Percentiles rank a stretch among this genome's conserved stretches.
These are phyloP conservation scores for Dasypolia templi DNA, from an alignment of 2,888 invertebrate genomes.

Conservation along the genomic window DNA sequence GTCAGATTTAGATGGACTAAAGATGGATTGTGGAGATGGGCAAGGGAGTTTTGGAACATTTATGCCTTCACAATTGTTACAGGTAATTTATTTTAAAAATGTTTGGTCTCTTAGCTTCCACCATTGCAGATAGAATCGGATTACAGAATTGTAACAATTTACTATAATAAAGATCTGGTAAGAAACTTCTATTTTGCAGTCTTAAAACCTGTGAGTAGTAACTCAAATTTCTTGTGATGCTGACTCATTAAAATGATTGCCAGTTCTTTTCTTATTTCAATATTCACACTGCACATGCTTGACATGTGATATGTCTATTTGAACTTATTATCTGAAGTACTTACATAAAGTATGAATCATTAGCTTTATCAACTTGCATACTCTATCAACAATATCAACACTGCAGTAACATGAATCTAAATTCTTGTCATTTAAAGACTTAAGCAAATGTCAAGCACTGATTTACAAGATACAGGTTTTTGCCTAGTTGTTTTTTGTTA, in stretches of 20 bases:
- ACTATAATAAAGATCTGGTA: not conserved
- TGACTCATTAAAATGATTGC: not conserved
- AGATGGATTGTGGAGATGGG: conserved; percentile 79
- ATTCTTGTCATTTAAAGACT: not conserved
- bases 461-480: not conserved
- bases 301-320: conserved; percentile 11
- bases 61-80: conserved; percentile 88
- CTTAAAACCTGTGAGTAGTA: not conserved
- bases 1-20: conserved; percentile 84
- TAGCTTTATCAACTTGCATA: not conserved
- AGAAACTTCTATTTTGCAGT: not conserved
- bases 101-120: not conserved
- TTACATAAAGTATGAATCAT: conserved; percentile 23
- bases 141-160: not conserved
- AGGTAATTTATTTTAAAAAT: conserved; percentile 73
- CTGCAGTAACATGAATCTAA: not conserved
- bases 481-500: not conserved
- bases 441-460: not conserved
- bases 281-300: not conserved
- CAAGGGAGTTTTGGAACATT: conserved; percentile 83
- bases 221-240: not conserved
- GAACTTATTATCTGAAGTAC: conserved; percentile 11
- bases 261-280: not conserved
- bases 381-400: conserved; percentile 5
- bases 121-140: not conserved